Conservation (phyloP, 2,797 vertebrate genomes). For the Sternarchorhynchus goeldii region DNA sequence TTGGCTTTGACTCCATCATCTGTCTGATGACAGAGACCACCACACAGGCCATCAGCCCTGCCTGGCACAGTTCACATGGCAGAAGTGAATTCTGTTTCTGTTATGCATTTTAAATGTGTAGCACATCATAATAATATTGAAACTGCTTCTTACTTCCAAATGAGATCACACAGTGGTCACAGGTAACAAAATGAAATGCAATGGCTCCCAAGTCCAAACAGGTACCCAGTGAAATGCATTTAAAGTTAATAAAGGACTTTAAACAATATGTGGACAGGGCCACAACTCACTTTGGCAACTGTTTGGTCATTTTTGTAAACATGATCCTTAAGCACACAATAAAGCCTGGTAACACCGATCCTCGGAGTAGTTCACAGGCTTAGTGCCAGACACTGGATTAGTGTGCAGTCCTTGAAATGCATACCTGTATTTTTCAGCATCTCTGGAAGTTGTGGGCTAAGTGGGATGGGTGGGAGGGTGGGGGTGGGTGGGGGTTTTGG, state of each 20-base stretch:
- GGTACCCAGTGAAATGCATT: background rate
- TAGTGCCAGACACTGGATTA: conserved; percentile 32
- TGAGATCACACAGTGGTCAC: background rate
- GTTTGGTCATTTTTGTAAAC: conserved; percentile 11
- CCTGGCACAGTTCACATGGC: background rate
- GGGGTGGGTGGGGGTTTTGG: background rate
- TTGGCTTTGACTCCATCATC: conserved; percentile 18
- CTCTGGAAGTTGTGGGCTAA: conserved; percentile 13
- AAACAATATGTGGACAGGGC: background rate
- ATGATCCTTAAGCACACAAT: conserved; percentile 22
- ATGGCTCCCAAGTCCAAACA: background rate
- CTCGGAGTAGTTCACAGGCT: background rate
- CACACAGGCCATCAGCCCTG: background rate
- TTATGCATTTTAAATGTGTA: background rate
- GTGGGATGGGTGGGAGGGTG: no score
- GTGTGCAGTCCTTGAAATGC: conserved; percentile 2
- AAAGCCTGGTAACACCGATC: background rate
- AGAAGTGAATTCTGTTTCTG: background rate
- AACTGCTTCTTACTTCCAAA: background rate
- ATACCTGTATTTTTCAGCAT: conserved; percentile 18
- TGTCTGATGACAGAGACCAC: conserved; percentile 4
- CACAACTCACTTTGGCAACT: conserved; percentile 7
- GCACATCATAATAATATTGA: background rate
- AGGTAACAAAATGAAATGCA: background rate
- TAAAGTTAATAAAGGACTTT: background rate